Conservation (phyloP, 2,888 invertebrate species). For the Agrochola macilenta region DNA sequence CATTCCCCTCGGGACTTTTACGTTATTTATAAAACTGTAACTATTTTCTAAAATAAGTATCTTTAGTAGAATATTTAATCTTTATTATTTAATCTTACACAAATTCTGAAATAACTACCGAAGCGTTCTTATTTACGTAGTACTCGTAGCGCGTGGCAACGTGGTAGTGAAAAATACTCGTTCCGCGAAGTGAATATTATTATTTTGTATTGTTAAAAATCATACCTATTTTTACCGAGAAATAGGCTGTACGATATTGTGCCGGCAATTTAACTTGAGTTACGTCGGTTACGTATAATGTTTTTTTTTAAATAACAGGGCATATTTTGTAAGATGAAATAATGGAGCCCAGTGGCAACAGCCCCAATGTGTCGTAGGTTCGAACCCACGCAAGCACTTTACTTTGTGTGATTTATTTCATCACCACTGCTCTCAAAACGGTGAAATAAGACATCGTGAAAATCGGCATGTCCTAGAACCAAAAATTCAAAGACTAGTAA, state of each 20-base stretch:
- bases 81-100: neutral
- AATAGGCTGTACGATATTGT: neutral
- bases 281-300: neutral
- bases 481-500: neutral
- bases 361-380: no score
- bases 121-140: neutral
- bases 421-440: neutral
- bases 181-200: neutral
- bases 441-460: no score
- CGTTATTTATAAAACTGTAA: slow-evolving; percentile 18
- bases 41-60: slow-evolving; percentile 9
- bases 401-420: neutral
- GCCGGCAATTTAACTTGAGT: neutral
- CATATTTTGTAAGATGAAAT: no score
- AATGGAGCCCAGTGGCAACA: no score
- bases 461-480: neutral
- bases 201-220: neutral
- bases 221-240: neutral
- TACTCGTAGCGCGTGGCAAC: no score
- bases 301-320: no score
- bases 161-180: neutral
- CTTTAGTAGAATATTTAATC: neutral
- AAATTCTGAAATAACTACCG: neutral
- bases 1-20: neutral
- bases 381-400: neutral